Evolutionary conservation across 2,113 vertebrate species (phyloP), one percentile per base, ranked within the genome.

Genomic region (Lates calcarifer): DNA sequence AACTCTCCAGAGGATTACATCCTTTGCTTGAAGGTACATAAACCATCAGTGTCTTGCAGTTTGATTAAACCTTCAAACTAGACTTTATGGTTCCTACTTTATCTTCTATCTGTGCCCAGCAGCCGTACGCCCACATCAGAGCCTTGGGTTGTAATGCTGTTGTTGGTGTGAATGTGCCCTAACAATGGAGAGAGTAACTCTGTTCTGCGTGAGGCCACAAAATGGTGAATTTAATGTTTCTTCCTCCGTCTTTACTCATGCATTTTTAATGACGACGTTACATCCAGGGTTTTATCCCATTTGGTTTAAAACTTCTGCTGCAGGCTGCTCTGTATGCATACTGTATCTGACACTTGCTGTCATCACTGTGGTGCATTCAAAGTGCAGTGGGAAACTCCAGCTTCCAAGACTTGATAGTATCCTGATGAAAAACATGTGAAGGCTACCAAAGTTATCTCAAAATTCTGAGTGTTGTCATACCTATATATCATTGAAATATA

Each of bases 21-120:
- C 49, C 35, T 13, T 56, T 22, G 55, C 58, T 51, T 45, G 20
- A 70, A 53, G 41, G 58, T n/a, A 24, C 49, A 60, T 51, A 45
- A 65, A 71, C 51, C 65, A 74, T 55, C n/a, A 73, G 3, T 47
- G 47, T 77, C 33, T 43, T 6, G 35, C 14, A 43, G 57, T 53
- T 70, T 64, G 57, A 82, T 86, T 64, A 31, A 69, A 77, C 33
- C 62, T 69, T 86, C 57, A 68, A n/a, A 55, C 58, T 74, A 6
- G 17, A 78, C 60, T 33, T 64, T 35, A 37, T 28, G 43, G 41
- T 45, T 74, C 35, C 65, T 56, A 60, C 66, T 58, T 70, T 28
- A 47, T 69, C 58, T 28, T 43, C 49, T 28, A 20, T 56, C 62
- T 71, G 37, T 24, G 37, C 4, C 78, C 26, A 4, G 63, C 33